Conservation (phyloP, 2,797 vertebrate genomes). For the Eulemur rubriventer region DNA sequence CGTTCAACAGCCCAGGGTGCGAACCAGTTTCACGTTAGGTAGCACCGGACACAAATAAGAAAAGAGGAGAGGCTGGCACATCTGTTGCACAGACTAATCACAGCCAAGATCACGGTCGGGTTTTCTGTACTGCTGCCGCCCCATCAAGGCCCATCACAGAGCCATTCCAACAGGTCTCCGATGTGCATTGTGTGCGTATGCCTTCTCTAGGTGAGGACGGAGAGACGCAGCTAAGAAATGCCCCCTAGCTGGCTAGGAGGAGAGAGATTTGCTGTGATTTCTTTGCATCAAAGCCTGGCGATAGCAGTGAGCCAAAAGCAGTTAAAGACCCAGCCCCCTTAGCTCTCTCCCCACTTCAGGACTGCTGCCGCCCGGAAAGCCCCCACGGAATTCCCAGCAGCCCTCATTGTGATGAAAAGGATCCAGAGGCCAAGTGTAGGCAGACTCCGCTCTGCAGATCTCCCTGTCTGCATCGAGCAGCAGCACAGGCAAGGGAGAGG, state of each 20-base stretch:
- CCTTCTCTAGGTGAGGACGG: conserved; percentile 14
- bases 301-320: conserved; percentile 17
- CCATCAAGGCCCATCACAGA: background rate
- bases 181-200: conserved; percentile 21
- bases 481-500: background rate
- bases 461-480: conserved; percentile 27
- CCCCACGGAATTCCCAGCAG: conserved; percentile 34
- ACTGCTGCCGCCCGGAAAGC: background rate
- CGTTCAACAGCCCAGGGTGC: background rate
- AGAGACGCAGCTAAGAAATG: conserved; percentile 48
- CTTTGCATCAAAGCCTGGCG: conserved; percentile 59
- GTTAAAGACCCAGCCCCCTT: conserved; percentile 26
- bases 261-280: conserved; percentile 23
- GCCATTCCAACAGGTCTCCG: conserved; percentile 71
- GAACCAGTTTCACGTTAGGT: background rate
- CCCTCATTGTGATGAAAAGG: conserved; percentile 32
- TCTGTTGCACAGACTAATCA: conserved; percentile 22
- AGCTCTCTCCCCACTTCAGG: background rate
- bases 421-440: background rate
- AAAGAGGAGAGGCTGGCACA: background rate
- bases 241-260: conserved; percentile 67
- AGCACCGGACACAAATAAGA: background rate
- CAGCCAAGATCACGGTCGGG: background rate
- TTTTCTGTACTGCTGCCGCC: background rate
- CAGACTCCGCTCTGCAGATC: conserved; percentile 17